Evolutionary conservation across 1,140 invertebrate species (phyloP).

Genomic region (Euwallacea fornicatus): DNA sequence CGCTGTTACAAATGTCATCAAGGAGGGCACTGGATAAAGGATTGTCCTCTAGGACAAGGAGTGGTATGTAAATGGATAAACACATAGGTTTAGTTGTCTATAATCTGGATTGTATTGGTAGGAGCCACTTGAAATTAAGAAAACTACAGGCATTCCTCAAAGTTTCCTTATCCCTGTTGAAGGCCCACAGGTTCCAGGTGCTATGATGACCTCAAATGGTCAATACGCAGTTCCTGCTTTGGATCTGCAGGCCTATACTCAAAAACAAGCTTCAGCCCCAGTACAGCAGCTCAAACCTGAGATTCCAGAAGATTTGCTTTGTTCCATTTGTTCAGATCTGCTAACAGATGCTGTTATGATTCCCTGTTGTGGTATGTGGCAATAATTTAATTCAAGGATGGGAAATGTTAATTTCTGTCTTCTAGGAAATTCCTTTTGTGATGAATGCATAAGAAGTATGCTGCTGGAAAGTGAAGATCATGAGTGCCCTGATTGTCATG

Average conservation of each 20-base stretch:
- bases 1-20: constrained; percentile 92
- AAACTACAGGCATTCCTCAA: constrained; percentile 95
- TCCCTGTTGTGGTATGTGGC: constrained; percentile 80
- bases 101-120: constrained; percentile 40
- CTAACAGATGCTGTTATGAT: constrained; percentile 95
- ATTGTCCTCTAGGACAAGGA: constrained; percentile 75
- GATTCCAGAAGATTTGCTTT: constrained; percentile 89
- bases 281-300: constrained; percentile 68
- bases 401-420: background rate
- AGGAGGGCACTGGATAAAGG: constrained; percentile 93
- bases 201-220: constrained; percentile 91
- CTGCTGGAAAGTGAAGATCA: constrained; percentile 91
- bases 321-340: constrained; percentile 90
- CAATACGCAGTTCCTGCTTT: constrained; percentile 89
- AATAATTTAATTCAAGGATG: constrained; percentile 3
- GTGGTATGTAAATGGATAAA: constrained; percentile 56
- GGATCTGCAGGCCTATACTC: constrained; percentile 75
- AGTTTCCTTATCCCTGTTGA: constrained; percentile 95
- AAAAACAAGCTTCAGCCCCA: constrained; percentile 60
- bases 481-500: constrained; percentile 91
- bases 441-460: constrained; percentile 92
- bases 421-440: constrained; percentile 85
- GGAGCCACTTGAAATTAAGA: constrained; percentile 79
- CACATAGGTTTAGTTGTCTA: background rate
- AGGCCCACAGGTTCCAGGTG: constrained; percentile 84